Conservation (phyloP, 2,113 vertebrate genomes). For the Triplophysa rosa region DNA sequence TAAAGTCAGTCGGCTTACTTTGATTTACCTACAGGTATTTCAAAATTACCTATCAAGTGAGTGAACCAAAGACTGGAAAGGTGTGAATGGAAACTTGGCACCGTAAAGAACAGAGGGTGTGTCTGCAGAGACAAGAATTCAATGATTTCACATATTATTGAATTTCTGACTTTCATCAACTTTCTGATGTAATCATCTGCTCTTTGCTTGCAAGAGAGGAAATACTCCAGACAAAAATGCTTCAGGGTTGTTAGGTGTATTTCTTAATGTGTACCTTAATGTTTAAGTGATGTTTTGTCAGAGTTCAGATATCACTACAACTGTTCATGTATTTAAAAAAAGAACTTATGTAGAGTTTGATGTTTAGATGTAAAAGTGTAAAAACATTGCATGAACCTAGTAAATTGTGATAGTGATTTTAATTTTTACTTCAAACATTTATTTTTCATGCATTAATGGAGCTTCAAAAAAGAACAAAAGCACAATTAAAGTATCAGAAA, state of each 20-base stretch:
- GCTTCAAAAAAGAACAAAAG: too few relatives aligned
- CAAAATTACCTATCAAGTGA: conserved; percentile 11
- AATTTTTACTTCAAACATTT: too few relatives aligned
- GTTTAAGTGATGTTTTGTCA: neutral
- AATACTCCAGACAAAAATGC: neutral
- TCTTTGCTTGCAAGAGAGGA: conserved; percentile 23
- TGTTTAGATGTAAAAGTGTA: too few relatives aligned
- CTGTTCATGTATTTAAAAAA: too few relatives aligned
- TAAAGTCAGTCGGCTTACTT: conserved; percentile 1
- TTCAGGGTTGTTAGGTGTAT: neutral
- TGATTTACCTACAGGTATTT: conserved; percentile 5
- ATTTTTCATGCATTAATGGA: too few relatives aligned
- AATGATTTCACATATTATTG: conserved; percentile 17
- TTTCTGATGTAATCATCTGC: conserved; percentile 35
- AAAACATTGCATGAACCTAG: too few relatives aligned
- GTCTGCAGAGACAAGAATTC: conserved; percentile 1
- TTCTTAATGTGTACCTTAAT: neutral
- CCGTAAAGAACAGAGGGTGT: neutral
- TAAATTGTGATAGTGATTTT: too few relatives aligned
- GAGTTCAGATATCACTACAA: neutral
- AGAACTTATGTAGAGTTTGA: too few relatives aligned
- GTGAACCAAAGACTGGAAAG: conserved; percentile 20
- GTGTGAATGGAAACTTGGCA: conserved; percentile 45
- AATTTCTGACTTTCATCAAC: conserved; percentile 32
- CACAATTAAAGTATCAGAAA: too few relatives aligned